Conservation (phyloP, 2,113 vertebrate genomes). For the Hippolais icterina region DNA sequence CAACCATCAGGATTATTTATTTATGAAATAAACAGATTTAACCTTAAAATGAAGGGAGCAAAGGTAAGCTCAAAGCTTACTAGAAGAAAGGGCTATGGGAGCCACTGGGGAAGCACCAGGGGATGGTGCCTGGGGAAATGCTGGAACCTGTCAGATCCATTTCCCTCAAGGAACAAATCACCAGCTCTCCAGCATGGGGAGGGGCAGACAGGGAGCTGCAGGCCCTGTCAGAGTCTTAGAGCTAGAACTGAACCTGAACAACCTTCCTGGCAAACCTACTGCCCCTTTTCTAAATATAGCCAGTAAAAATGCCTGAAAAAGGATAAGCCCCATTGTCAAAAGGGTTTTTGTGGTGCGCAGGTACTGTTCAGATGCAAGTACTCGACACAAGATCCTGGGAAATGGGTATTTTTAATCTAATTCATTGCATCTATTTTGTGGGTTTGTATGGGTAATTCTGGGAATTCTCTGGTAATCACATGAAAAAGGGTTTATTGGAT, state of each 20-base stretch:
- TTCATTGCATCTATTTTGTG: background rate
- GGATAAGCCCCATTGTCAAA: rapidly evolving
- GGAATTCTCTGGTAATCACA: slow-evolving; percentile 14
- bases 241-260: background rate
- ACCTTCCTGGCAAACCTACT: background rate
- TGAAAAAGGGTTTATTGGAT: slow-evolving; percentile 42
- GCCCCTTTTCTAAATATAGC: background rate
- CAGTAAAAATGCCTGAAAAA: background rate
- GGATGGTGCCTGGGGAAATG: background rate
- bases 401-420: background rate
- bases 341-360: background rate
- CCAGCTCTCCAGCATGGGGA: background rate
- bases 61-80: background rate
- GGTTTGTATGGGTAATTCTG: background rate
- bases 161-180: background rate
- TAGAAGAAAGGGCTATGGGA: background rate
- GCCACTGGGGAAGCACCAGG: background rate
- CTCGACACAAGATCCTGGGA: background rate
- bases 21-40: background rate
- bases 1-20: background rate
- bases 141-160: background rate
- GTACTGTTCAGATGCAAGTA: background rate
- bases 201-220: background rate
- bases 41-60: background rate
- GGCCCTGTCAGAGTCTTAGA: background rate